Evolutionary conservation across 2,888 invertebrate species (phyloP).

Genomic region (Drosophila helvetica): DNA sequence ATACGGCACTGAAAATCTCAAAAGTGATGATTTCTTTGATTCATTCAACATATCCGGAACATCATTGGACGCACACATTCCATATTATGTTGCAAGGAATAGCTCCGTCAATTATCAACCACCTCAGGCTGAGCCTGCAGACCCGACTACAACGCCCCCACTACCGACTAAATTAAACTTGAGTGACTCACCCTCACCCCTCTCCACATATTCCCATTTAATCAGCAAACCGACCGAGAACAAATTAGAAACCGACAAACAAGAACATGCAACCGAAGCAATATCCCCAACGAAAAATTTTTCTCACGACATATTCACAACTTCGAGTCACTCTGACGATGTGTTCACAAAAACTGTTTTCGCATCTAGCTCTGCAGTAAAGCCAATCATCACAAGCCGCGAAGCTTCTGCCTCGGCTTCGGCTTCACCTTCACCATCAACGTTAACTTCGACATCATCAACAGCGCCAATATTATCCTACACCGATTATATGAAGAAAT

Average conservation of each 20-base stretch:
- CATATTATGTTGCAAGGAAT: slow-evolving; percentile 35
- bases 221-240: slow-evolving; percentile 16
- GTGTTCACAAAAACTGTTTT: slow-evolving; percentile 62
- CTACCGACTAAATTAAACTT: slow-evolving; percentile 2
- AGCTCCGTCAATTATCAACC: neutral
- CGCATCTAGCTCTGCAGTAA: slow-evolving; percentile 19
- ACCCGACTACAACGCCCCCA: slow-evolving; percentile 14
- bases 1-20: slow-evolving; percentile 4
- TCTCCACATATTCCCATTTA: slow-evolving; percentile 21
- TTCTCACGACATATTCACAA: slow-evolving; percentile 51
- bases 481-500: slow-evolving; percentile 74
- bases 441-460: slow-evolving; percentile 28
- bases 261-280: slow-evolving; percentile 19
- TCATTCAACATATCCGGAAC: slow-evolving; percentile 20
- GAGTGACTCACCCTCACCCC: slow-evolving; percentile 19
- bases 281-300: slow-evolving; percentile 27
- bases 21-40: slow-evolving; percentile 9
- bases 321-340: slow-evolving; percentile 29
- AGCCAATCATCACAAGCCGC: slow-evolving; percentile 11
- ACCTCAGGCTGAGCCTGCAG: neutral
- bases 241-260: slow-evolving; percentile 5
- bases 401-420: slow-evolving; percentile 11
- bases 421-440: slow-evolving; percentile 22
- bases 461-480: slow-evolving; percentile 55
- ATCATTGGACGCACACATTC: slow-evolving; percentile 32